Base-by-base conservation (phyloP, 2,888 invertebrate genomes). In the Caenorhabditis sp. region DNA sequence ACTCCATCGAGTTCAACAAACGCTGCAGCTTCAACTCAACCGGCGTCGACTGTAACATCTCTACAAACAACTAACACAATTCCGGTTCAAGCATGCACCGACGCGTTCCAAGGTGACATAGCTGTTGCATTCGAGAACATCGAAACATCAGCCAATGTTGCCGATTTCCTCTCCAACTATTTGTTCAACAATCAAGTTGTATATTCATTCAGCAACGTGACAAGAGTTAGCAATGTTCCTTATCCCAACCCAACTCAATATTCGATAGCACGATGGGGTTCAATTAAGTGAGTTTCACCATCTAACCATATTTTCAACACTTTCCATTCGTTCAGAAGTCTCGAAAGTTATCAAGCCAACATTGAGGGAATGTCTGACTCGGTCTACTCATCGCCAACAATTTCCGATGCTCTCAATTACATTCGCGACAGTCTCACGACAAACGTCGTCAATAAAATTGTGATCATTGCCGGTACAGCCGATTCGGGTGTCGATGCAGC, bases 41-140 rank as follows among this genome's bases (percentile, higher is more conserved):
- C 43, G 19, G 24, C 2, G 24, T 12, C 53, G 5, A 53, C 21
- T 5, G 2, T 12, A 53, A 4, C 21, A 21, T 19, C 31, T 4
- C 31, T 31, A 10, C 51, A 21, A 51, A 21, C 61, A 26, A 61
- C 60, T 12, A 50, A 21, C 6, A 61, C 61, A 1, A 12, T 5
- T 17, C 60, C 49, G 49, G 31, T 31, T 21, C 53, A 51, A 19
- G 59, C 59, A 5, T 62, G 66, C 19, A 50, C 49, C 1, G n/a
- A 57, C 6, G 61, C 70, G 1, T 71, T 61, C 57, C 55, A 5
- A 1, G 71, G 71, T 51, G 63, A 53, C 8, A 66, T 71, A 26
- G 57, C 61, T 17, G 53, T 61, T 0, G 58, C 65, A 0, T 60
- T 64, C n/a, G 71, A 71, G 59, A 66, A 66, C 17, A 14, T 43